A percentile compares a stretch with the other conserved stretches of the same genome.
Conservation (phyloP, 2,888 invertebrate genomes). For the Octonoba sinensis region DNA sequence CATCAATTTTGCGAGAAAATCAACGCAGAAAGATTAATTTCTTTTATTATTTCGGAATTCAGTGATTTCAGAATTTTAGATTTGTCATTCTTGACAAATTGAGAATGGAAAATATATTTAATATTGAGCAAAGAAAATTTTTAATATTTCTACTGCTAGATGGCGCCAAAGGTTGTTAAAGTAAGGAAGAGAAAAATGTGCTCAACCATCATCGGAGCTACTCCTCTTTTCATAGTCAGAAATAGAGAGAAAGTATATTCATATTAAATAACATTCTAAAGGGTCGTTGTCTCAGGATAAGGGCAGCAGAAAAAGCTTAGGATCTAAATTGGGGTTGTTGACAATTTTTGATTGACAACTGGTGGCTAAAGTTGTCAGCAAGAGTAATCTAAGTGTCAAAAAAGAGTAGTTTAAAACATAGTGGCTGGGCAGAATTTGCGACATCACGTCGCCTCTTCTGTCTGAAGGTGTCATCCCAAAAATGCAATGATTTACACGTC, state of each 20-base stretch:
- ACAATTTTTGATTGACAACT: slow-evolving; percentile 21
- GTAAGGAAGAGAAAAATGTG: too few species aligned
- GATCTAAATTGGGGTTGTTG: slow-evolving; percentile 17
- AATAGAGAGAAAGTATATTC: not conserved
- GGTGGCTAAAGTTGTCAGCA: slow-evolving; percentile 2
- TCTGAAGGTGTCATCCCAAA: slow-evolving; percentile 9
- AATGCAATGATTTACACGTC: not conserved
- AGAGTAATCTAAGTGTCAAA: slow-evolving; percentile 9
- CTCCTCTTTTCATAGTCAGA: not conserved
- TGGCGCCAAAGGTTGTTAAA: not conserved
- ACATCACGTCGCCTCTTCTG: slow-evolving; percentile 17
- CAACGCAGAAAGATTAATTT: too few species aligned
- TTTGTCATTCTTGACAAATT: too few species aligned
- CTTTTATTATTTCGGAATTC: too few species aligned
- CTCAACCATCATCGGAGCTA: too few species aligned
- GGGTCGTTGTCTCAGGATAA: slow-evolving; percentile 20
- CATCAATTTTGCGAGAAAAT: too few species aligned
- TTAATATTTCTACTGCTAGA: not conserved
- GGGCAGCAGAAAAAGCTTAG: not conserved
- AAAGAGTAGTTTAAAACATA: slow-evolving; percentile 11
- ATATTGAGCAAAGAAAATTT: too few species aligned
- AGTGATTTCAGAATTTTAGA: too few species aligned
- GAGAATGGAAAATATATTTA: too few species aligned
- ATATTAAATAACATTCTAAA: not conserved
- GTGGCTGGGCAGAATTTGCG: slow-evolving; percentile 1